phyloP scores from a whole-genome alignment of 2,888 invertebrate genomes.

The Amorpha juglandis region DNA sequence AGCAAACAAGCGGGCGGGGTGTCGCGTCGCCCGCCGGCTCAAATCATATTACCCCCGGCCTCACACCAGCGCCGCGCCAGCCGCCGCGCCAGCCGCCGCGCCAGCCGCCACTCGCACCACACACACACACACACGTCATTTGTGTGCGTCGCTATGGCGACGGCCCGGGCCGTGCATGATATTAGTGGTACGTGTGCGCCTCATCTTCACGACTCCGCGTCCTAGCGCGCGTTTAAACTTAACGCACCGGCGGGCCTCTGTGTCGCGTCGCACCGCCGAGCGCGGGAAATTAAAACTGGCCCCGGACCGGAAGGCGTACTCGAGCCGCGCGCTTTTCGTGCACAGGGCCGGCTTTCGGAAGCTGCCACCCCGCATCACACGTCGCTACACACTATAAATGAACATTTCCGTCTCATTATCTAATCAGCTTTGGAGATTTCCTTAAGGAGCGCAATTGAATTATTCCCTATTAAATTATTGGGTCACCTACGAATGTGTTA shows the following conservation, averaged over 20 bases:
- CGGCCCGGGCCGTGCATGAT: constrained; percentile 86
- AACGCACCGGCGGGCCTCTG: constrained; percentile 62
- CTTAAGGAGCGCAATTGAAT: not conserved
- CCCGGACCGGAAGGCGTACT: constrained; percentile 77
- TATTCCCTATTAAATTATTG: not conserved
- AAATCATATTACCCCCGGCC: constrained; percentile 83
- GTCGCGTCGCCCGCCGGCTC: constrained; percentile 67
- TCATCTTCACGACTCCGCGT: constrained; percentile 68
- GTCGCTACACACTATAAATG: not conserved
- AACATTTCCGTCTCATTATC: not conserved
- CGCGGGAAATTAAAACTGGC: constrained; percentile 82
- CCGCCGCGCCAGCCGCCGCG: constrained; percentile 56
- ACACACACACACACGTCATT: constrained; percentile 85
- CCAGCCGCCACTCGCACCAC: constrained; percentile 56
- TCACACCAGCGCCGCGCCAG: constrained; percentile 69
- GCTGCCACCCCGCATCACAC: too few species aligned
- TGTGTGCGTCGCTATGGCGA: constrained; percentile 88
- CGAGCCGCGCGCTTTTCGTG: constrained; percentile 56
- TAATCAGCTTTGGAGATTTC: not conserved
- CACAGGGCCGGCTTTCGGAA: constrained; percentile 14
- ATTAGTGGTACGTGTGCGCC: constrained; percentile 69
- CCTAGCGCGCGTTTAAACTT: constrained; percentile 72
- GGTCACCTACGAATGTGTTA: too few species aligned
- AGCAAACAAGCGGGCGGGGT: constrained; percentile 83
- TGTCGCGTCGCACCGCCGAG: constrained; percentile 64